A percentile compares a stretch with the other conserved stretches of the same genome.
phyloP scores from a whole-genome alignment of 2,888 invertebrate genomes.

The Netelia fuscicornis region DNA sequence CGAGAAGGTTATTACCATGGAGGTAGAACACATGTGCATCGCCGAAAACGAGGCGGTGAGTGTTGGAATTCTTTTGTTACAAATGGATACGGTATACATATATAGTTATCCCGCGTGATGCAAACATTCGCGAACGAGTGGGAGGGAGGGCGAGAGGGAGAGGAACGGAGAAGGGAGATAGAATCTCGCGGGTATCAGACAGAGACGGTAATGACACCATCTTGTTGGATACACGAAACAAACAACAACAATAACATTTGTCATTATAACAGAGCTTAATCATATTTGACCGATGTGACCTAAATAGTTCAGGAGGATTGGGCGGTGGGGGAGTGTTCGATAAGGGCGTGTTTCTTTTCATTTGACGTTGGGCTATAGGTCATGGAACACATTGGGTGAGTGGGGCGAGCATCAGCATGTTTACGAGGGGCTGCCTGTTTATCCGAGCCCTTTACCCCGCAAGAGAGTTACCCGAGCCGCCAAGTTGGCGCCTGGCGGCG shows the following conservation, averaged over 20 bases:
- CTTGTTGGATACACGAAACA: conserved; percentile 19
- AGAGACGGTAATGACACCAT: conserved; percentile 26
- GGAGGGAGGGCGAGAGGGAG: conserved; percentile 17
- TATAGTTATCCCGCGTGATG: conserved; percentile 55
- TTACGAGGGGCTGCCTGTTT: conserved; percentile 61
- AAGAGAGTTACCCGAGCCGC: conserved; percentile 56
- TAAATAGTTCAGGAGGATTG: conserved; percentile 13
- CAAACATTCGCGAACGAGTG: conserved; percentile 38
- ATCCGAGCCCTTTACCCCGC: conserved; percentile 58
- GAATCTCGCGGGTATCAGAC: not conserved
- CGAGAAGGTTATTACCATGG: conserved; percentile 71
- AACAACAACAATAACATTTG: conserved; percentile 19
- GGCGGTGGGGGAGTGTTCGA: conserved; percentile 12
- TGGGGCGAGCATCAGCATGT: conserved; percentile 24
- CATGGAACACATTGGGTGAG: conserved; percentile 46
- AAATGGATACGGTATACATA: conserved; percentile 24
- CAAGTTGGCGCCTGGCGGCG: conserved; percentile 72
- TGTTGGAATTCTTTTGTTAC: conserved; percentile 52
- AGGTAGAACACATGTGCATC: conserved; percentile 80
- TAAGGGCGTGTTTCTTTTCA: conserved; percentile 77
- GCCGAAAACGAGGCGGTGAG: conserved; percentile 82
- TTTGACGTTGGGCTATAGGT: conserved; percentile 73
- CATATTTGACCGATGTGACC: conserved; percentile 13
- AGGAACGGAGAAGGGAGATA: not conserved
- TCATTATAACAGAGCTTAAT: conserved; percentile 43